Percentiles rank a stretch among this genome's conserved stretches.
Conservation (phyloP, 2,113 vertebrate genomes). For the Reinhardtius hippoglossoides region DNA sequence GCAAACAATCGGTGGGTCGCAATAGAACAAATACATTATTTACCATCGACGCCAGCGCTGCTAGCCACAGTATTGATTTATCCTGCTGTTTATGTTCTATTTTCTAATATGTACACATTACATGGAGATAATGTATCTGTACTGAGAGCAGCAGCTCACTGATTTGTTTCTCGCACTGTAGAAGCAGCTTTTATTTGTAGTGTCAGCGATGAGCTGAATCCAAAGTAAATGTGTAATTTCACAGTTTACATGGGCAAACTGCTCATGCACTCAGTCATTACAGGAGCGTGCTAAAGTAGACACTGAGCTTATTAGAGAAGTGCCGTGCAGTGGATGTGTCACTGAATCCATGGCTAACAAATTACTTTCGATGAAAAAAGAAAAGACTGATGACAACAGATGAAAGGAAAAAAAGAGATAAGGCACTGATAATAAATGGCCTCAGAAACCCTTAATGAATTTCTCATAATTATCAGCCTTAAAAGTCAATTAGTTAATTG, state of each 20-base stretch:
- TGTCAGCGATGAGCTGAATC: slow-evolving; percentile 13
- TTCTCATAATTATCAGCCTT: slow-evolving; percentile 58
- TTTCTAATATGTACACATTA: slow-evolving; percentile 43
- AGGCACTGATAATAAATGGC: slow-evolving; percentile 41
- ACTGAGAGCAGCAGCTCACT: slow-evolving; percentile 11
- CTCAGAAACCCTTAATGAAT: slow-evolving; percentile 53
- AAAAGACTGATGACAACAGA: slow-evolving; percentile 10
- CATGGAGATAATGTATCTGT: slow-evolving; percentile 28
- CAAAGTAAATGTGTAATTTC: slow-evolving; percentile 41
- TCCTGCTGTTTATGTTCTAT: slow-evolving; percentile 31
- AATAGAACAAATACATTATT: slow-evolving; percentile 15
- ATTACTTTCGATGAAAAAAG: slow-evolving; percentile 5
- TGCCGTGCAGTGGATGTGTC: background rate
- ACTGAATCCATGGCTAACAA: slow-evolving; percentile 10
- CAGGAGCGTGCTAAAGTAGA: background rate
- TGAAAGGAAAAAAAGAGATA: slow-evolving; percentile 11
- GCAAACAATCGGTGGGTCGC: slow-evolving; percentile 8
- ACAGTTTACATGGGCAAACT: slow-evolving; percentile 25
- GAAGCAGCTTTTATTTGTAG: slow-evolving; percentile 38
- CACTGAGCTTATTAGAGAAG: slow-evolving; percentile 2
- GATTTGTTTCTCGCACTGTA: slow-evolving; percentile 21
- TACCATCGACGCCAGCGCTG: background rate
- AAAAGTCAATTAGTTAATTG: slow-evolving; percentile 71
- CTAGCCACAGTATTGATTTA: slow-evolving; percentile 49
- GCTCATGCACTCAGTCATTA: slow-evolving; percentile 23